These are phyloP conservation scores for Charina bottae DNA, from an alignment of 2,113 vertebrate genomes.

Conservation along the genomic window DNA sequence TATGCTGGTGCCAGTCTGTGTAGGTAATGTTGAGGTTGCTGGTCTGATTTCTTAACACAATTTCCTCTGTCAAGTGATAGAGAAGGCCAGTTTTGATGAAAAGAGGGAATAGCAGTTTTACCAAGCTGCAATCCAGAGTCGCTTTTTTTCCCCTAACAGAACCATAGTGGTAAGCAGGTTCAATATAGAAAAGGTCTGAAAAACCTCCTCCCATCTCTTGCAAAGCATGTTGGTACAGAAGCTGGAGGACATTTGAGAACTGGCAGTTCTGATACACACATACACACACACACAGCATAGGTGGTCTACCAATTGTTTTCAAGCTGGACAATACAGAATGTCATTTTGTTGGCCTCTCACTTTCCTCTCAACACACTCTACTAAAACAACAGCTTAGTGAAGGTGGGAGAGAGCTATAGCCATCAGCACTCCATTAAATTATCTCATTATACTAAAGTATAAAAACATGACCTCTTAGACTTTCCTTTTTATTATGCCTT, in stretches of 20 bases:
- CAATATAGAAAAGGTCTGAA: neutral
- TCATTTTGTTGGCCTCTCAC: neutral
- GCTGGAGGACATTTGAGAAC: neutral
- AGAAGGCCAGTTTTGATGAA: neutral
- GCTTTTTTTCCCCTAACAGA: neutral
- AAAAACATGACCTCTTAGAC: constrained; percentile 39
- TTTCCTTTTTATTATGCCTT: constrained; percentile 25
- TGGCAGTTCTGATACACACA: neutral
- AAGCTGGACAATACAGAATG: neutral
- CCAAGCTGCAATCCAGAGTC: neutral
- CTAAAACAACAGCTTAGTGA: constrained; percentile 36
- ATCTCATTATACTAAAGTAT: constrained; percentile 29
- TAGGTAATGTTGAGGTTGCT: neutral
- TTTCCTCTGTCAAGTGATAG: neutral
- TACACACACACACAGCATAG: neutral
- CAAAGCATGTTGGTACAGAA: neutral
- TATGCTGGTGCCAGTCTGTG: neutral
- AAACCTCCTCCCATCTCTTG: neutral
- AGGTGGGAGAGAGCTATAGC: constrained; percentile 10
- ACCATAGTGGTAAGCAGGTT: neutral
- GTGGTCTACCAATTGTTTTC: neutral
- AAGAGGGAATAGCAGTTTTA: neutral
- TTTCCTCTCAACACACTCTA: constrained; percentile 30
- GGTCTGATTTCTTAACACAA: neutral
- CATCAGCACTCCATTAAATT: constrained; percentile 43